Evolutionary conservation across 2,888 invertebrate genomes (phyloP).

Genomic region (Erynnis tages): DNA sequence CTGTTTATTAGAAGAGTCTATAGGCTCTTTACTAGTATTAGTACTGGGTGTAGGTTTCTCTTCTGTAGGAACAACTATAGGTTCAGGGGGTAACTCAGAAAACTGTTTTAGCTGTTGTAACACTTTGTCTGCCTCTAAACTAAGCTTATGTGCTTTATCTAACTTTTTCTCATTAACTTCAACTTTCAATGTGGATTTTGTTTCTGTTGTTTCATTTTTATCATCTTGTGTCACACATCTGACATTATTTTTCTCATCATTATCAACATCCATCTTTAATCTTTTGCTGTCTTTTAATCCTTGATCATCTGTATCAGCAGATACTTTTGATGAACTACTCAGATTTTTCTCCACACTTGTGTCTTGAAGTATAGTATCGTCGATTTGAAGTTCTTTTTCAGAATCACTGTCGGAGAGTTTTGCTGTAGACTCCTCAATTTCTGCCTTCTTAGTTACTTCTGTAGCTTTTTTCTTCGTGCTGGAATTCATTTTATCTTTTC

Average conservation of each 20-base stretch:
- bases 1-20: conserved; percentile 32
- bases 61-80: conserved; percentile 30
- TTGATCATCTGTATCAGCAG: background rate
- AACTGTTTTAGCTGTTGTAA: conserved; percentile 50
- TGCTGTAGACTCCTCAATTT: conserved; percentile 12
- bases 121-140: conserved; percentile 50
- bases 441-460: conserved; percentile 25
- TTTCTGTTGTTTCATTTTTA: conserved; percentile 7
- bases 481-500: conserved; percentile 22
- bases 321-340: background rate
- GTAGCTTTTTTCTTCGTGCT: too few species aligned
- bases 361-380: background rate
- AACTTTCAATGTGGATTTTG: conserved; percentile 23
- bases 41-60: background rate
- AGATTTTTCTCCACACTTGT: background rate
- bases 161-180: conserved; percentile 47
- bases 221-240: background rate
- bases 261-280: background rate
- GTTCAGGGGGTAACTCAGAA: conserved; percentile 56
- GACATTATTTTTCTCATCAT: background rate
- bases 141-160: conserved; percentile 60
- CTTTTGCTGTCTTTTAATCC: background rate
- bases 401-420: conserved; percentile 48
- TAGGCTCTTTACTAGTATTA: background rate
- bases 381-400: conserved; percentile 41